phyloP scores from a whole-genome alignment of 1,140 invertebrate species.

The Drosophila kepulauana region DNA sequence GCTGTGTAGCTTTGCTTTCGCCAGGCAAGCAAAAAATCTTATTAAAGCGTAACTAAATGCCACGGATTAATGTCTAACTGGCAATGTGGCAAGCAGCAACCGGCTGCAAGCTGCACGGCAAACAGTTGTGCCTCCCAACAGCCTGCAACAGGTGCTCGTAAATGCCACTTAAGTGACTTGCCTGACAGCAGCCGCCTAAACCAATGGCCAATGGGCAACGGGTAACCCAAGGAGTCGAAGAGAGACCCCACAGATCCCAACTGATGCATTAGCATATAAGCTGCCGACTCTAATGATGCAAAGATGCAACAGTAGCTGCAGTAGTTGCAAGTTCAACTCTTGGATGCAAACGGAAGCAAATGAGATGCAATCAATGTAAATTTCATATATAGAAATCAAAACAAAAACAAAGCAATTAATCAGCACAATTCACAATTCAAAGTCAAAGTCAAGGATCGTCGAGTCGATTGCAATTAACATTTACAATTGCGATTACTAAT shows the following conservation, averaged over 20 bases:
- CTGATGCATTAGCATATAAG: conserved; percentile 75
- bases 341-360: conserved; percentile 34
- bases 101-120: conserved; percentile 12
- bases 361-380: conserved; percentile 51
- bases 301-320: conserved; percentile 4
- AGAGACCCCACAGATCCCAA: conserved; percentile 60
- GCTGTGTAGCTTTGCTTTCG: conserved; percentile 44
- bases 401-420: conserved; percentile 79
- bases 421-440: conserved; percentile 45
- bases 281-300: conserved; percentile 64
- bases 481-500: conserved; percentile 31
- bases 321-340: conserved; percentile 57
- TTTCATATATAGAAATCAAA: conserved; percentile 43
- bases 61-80: conserved; percentile 79
- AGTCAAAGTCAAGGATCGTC: conserved; percentile 15
- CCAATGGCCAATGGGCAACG: conserved; percentile 8
- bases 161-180: conserved; percentile 70
- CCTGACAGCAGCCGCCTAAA: conserved; percentile 57
- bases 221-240: neutral
- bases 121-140: conserved; percentile 29
- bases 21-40: conserved; percentile 61
- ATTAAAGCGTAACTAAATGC: conserved; percentile 84
- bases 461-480: conserved; percentile 22
- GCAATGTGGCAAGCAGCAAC: conserved; percentile 20
- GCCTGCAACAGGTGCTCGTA: conserved; percentile 67